phyloP scores from a whole-genome alignment of 1,140 invertebrate genomes.

The Bombus cullumanus region DNA sequence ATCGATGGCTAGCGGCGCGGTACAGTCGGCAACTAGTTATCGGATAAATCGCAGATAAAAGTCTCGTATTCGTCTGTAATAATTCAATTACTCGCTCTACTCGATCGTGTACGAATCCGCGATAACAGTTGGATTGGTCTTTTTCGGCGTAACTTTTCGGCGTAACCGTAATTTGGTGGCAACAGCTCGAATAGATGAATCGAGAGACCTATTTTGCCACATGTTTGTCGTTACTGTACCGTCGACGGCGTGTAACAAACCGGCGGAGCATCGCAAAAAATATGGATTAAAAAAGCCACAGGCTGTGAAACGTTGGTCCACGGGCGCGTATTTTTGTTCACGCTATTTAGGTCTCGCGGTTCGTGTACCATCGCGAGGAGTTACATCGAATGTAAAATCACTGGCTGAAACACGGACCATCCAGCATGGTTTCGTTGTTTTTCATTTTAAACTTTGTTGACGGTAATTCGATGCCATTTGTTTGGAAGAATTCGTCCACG shows the following conservation, averaged over 20 bases:
- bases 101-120: not conserved
- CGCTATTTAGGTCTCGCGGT: conserved; percentile 26
- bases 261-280: conserved; percentile 10
- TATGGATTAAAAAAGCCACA: conserved; percentile 35
- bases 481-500: not conserved
- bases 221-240: conserved; percentile 3
- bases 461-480: not conserved
- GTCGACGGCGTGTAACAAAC: not conserved
- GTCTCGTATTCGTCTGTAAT: not conserved
- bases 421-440: not conserved
- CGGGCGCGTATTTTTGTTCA: conserved; percentile 21
- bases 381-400: conserved; percentile 37
- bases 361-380: not conserved
- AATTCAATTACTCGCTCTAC: not conserved
- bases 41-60: conserved; percentile 6
- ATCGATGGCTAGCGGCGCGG: not conserved
- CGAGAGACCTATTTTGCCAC: conserved; percentile 11
- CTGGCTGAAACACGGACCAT: not conserved
- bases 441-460: not conserved
- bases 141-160: not conserved
- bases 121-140: no score
- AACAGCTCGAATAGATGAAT: not conserved
- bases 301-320: not conserved
- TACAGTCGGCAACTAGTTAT: not conserved
- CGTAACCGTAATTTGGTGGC: no score